Conservation (phyloP, 2,888 invertebrate genomes). For the Tetramorium bicarinatum region DNA sequence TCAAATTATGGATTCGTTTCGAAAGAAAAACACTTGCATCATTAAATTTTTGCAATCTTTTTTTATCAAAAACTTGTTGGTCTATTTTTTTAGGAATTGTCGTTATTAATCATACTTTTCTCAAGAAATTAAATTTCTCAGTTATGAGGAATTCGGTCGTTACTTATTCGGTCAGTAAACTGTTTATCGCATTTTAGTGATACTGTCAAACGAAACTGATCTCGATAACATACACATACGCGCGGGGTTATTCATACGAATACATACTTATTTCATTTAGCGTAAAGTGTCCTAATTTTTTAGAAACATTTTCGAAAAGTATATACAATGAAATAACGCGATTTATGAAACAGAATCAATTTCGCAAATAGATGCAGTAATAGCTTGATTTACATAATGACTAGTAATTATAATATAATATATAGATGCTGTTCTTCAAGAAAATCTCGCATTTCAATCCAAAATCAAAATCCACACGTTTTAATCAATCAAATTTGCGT, state of each 20-base stretch:
- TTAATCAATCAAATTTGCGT: neutral
- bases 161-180: neutral
- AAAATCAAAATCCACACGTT: neutral
- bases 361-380: neutral
- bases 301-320: neutral
- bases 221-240: neutral
- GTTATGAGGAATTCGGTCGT: neutral
- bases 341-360: neutral
- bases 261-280: neutral
- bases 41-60: neutral
- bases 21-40: neutral
- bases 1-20: neutral
- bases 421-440: no score
- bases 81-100: neutral
- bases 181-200: neutral
- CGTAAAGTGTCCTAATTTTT: neutral
- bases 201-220: neutral
- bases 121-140: neutral
- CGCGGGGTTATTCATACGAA: neutral
- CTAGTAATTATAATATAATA: no score
- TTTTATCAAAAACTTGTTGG: neutral
- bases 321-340: neutral
- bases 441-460: no score
- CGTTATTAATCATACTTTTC: neutral
- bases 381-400: neutral